Evolutionary conservation across 92 coral and sea anemone genomes (phyloP).

Genomic region (Palythoa heliodiscus): DNA sequence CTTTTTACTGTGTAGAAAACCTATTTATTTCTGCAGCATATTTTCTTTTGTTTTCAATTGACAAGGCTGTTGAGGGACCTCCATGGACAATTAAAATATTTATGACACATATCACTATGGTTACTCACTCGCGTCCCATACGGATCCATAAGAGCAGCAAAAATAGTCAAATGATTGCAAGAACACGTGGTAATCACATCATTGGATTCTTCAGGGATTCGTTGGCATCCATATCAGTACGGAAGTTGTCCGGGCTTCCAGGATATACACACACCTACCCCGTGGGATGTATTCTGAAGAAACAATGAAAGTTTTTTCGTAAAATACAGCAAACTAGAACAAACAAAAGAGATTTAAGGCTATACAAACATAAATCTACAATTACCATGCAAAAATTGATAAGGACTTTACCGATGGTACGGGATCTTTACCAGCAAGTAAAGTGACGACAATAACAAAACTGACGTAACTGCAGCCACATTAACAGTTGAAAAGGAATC

Average conservation of each 20-base stretch:
- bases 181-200: constrained; percentile 73
- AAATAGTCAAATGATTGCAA: constrained; percentile 89
- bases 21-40: too few species aligned
- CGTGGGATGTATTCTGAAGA: constrained; percentile 45
- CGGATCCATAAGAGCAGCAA: constrained; percentile 89
- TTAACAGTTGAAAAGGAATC: too few species aligned
- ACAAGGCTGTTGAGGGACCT: too few species aligned
- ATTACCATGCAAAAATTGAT: too few species aligned
- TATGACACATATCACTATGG: too few species aligned
- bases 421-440: too few species aligned
- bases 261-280: constrained; percentile 65
- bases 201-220: constrained; percentile 77
- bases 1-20: too few species aligned
- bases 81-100: too few species aligned
- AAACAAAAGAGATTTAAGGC: background rate
- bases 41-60: too few species aligned
- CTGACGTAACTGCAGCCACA: too few species aligned
- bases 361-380: background rate
- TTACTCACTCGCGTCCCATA: constrained; percentile 57
- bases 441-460: too few species aligned
- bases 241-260: constrained; percentile 74
- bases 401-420: too few species aligned
- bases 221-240: constrained; percentile 82
- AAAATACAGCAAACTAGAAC: background rate
- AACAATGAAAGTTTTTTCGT: background rate